phyloP scores from a whole-genome alignment of 2,797 vertebrate genomes.

The Poecile montanus region DNA sequence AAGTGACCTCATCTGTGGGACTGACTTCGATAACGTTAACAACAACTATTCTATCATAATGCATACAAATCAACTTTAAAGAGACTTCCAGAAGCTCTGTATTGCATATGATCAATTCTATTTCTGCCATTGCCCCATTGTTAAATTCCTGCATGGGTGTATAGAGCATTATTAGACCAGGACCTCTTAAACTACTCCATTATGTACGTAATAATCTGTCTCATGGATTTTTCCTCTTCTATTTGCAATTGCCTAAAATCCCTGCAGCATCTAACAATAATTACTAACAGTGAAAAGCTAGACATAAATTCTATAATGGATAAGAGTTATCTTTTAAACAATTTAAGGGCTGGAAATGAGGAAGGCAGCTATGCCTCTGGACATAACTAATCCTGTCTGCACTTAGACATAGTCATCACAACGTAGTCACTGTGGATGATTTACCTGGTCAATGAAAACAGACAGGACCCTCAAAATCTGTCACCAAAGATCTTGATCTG shows the following conservation, averaged over 20 bases:
- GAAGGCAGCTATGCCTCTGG: not conserved
- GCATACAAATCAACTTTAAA: not conserved
- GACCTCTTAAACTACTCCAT: not conserved
- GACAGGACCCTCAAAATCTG: not conserved
- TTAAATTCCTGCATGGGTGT: not conserved
- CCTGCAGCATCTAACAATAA: not conserved
- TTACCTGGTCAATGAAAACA: not conserved
- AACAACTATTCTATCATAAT: not conserved
- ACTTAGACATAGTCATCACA: not conserved
- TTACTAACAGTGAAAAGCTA: not conserved
- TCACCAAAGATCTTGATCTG: not conserved
- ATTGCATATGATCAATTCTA: not conserved
- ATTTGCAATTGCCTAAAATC: not conserved
- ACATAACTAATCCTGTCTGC: not conserved
- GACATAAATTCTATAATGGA: not conserved
- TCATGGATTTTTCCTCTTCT: not conserved
- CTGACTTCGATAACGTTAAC: not conserved
- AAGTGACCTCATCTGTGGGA: not conserved
- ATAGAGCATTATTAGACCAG: not conserved
- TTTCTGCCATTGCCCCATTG: not conserved
- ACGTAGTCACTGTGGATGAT: not conserved
- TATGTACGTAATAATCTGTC: not conserved
- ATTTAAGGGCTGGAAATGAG: not conserved
- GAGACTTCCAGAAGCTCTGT: not conserved
- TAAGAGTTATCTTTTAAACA: not conserved